A percentile compares a stretch with the other conserved stretches of the same genome.
These are phyloP conservation scores for Zaprionus inermis DNA, from an alignment of 1,140 invertebrate species.

Conservation along the genomic window DNA sequence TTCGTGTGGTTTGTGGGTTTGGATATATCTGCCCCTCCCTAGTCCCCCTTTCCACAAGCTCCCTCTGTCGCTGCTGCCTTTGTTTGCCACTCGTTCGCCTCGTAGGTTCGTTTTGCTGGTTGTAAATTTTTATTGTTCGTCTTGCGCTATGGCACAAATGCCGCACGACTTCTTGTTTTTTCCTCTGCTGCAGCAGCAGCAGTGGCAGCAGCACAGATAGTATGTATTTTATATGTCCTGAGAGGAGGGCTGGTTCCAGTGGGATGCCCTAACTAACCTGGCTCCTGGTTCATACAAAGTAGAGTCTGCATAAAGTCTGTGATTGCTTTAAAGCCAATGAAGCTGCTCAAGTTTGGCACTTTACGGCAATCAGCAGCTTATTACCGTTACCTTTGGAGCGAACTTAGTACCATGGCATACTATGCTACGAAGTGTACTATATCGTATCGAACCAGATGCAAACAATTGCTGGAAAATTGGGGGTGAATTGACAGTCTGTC, in stretches of 20 bases:
- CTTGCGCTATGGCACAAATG: slow-evolving; percentile 52
- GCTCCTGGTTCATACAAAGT: slow-evolving; percentile 34
- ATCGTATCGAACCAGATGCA: not conserved
- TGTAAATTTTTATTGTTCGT: slow-evolving; percentile 80
- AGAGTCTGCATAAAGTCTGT: slow-evolving; percentile 11
- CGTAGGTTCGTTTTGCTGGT: slow-evolving; percentile 58
- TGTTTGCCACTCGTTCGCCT: slow-evolving; percentile 38
- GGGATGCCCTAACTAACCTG: slow-evolving; percentile 38
- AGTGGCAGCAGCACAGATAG: slow-evolving; percentile 44
- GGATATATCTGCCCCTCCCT: not conserved
- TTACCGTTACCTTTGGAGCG: not conserved
- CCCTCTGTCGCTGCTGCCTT: not conserved
- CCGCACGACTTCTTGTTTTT: slow-evolving; percentile 58
- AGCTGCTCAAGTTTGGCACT: slow-evolving; percentile 28
- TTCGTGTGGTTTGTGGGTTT: slow-evolving; percentile 45
- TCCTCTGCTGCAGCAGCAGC: not conserved
- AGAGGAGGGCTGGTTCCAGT: not conserved
- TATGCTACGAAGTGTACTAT: not conserved
- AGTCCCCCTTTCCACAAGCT: not conserved
- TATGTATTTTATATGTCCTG: slow-evolving; percentile 67
- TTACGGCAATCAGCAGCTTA: slow-evolving; percentile 42
- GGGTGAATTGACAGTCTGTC: not conserved
- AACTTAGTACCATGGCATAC: not conserved
- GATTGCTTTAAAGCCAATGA: slow-evolving; percentile 44
- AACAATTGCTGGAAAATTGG: not conserved